Evolutionary conservation across 2,113 vertebrate genomes (phyloP).

Genomic region (Eptesicus fuscus): DNA sequence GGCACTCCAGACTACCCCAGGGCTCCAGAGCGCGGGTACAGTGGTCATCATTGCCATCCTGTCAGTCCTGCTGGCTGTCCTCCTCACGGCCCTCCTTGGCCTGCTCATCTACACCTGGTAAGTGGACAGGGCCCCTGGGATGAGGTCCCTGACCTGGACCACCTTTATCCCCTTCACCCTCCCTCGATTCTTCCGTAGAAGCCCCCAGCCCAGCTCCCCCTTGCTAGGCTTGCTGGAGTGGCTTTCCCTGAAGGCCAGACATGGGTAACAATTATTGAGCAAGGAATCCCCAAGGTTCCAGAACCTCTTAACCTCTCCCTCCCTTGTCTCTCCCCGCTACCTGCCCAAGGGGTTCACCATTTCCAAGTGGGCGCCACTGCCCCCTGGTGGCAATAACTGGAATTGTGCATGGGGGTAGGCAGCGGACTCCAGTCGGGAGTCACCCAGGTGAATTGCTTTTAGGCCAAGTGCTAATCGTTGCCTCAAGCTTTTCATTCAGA

Average conservation of each 20-base stretch:
- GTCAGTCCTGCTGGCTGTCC: constrained; percentile 74
- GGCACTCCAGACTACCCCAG: fast-evolving
- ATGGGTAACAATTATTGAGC: neutral
- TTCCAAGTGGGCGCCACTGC: neutral
- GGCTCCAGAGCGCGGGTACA: neutral
- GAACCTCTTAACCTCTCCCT: neutral
- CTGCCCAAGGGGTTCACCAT: neutral
- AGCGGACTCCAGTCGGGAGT: fast-evolving
- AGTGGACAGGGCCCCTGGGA: neutral
- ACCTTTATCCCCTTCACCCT: neutral
- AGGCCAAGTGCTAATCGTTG: neutral
- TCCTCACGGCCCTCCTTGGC: constrained; percentile 69
- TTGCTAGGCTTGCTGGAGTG: neutral
- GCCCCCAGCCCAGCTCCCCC: no score
- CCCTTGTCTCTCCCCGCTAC: no score
- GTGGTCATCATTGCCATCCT: constrained; percentile 76
- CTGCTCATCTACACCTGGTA: constrained; percentile 43
- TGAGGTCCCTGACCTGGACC: neutral
- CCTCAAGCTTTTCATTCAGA: neutral
- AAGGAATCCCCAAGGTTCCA: neutral
- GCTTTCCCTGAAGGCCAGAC: neutral
- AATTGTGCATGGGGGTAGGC: neutral
- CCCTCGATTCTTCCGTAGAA: no score
- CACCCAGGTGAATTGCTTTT: neutral
- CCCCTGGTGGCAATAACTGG: neutral